phyloP scores from a whole-genome alignment of 92 coral and sea anemone species.

The Bergia sp. region DNA sequence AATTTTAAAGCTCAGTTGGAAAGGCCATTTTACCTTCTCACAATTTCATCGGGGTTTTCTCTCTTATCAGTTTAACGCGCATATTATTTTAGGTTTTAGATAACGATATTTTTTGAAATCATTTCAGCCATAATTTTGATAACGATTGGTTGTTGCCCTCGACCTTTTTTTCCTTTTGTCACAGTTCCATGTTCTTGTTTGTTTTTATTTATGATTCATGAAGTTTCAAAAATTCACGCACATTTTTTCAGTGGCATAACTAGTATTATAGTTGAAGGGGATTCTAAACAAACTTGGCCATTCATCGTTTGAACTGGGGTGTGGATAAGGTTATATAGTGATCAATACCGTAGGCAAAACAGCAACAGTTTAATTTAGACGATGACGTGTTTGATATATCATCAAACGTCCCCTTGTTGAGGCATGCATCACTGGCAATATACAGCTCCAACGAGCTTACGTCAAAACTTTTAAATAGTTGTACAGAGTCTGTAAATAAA shows the following conservation, averaged over 20 bases:
- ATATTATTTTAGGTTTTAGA: too few species aligned
- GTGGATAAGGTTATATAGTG: neutral
- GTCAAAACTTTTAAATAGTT: conserved; percentile 2
- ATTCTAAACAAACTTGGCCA: neutral
- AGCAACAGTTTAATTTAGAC: too few species aligned
- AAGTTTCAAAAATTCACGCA: neutral
- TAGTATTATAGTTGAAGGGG: neutral
- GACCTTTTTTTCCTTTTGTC: too few species aligned
- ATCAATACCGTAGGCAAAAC: neutral
- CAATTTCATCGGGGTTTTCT: too few species aligned
- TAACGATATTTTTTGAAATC: too few species aligned
- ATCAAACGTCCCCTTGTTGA: neutral
- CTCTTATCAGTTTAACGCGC: too few species aligned
- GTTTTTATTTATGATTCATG: too few species aligned
- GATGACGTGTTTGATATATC: neutral
- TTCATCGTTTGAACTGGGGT: neutral
- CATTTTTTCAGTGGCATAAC: neutral
- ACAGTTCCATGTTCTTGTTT: neutral
- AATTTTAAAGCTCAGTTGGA: too few species aligned
- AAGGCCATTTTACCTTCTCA: too few species aligned
- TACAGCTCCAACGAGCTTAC: neutral
- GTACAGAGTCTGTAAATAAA: conserved; percentile 38
- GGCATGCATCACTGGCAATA: neutral
- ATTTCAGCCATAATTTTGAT: neutral
- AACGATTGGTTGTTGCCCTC: neutral